Percentiles rank a stretch among this genome's conserved stretches.
These are phyloP conservation scores for Spheniscus humboldti DNA, from an alignment of 2,797 vertebrate species.

Conservation along the genomic window DNA sequence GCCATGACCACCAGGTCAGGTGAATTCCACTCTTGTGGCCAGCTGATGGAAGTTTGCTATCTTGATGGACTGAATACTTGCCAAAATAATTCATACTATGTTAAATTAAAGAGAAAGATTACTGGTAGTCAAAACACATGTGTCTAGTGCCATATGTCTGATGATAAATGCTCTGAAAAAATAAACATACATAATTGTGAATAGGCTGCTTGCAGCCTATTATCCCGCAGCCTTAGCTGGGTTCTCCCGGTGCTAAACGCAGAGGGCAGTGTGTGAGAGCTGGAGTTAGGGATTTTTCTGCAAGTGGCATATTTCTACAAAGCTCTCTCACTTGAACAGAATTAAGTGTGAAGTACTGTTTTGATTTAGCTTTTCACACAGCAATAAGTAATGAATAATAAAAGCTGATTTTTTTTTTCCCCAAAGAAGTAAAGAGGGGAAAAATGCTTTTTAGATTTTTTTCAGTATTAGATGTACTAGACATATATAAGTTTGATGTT, in stretches of 20 bases:
- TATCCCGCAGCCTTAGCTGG: not conserved
- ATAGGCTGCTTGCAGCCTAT: not conserved
- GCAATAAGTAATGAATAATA: not conserved
- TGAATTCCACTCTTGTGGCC: not conserved
- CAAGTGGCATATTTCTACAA: not conserved
- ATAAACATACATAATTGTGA: not conserved
- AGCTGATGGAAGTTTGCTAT: not conserved
- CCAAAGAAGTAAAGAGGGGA: not conserved
- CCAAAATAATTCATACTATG: not conserved
- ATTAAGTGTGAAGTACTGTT: not conserved
- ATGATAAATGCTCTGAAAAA: not conserved
- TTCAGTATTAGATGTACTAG: not conserved
- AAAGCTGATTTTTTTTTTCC: not conserved
- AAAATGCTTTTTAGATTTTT: not conserved
- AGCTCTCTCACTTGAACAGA: not conserved
- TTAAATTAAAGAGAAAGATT: not conserved
- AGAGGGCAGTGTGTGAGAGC: not conserved
- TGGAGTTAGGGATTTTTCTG: not conserved
- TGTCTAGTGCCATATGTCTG: not conserved
- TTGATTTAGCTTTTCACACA: not conserved
- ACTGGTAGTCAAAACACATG: not conserved
- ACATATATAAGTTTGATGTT: not conserved
- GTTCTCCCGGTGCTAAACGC: not conserved
- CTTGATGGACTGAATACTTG: not conserved
- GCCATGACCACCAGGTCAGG: not conserved